A percentile compares a stretch with the other conserved stretches of the same genome.
These are phyloP conservation scores for Ia io DNA, from an alignment of 2,113 vertebrate genomes.

Conservation along the genomic window DNA sequence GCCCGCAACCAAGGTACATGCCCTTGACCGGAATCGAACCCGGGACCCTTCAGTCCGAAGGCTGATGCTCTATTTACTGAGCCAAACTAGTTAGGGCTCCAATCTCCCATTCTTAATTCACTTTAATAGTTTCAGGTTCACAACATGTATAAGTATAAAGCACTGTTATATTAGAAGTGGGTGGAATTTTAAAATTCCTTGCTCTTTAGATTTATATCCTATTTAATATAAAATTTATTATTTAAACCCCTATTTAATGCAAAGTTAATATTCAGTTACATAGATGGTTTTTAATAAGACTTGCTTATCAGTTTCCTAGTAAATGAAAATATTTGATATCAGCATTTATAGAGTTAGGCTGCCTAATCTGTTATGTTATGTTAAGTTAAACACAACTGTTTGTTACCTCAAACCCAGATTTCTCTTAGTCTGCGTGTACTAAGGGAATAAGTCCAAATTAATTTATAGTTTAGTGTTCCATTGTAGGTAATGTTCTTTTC, in stretches of 20 bases:
- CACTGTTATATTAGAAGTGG: slow-evolving; percentile 50
- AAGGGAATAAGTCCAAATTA: slow-evolving; percentile 39
- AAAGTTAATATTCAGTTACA: slow-evolving; percentile 60
- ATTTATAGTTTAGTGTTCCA: background rate
- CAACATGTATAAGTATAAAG: slow-evolving; percentile 38
- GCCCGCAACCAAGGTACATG: too few species aligned
- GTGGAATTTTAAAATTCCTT: slow-evolving; percentile 50
- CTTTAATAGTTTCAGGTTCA: slow-evolving; percentile 37
- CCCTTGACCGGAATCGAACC: too few species aligned
- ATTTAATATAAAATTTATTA: slow-evolving; percentile 57
- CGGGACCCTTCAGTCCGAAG: too few species aligned
- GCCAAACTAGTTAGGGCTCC: background rate
- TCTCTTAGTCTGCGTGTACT: slow-evolving; percentile 13
- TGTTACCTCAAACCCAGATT: slow-evolving; percentile 44
- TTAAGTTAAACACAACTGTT: slow-evolving; percentile 48
- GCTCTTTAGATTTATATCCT: slow-evolving; percentile 59
- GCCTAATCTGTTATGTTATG: slow-evolving; percentile 41
- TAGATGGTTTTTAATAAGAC: slow-evolving; percentile 59
- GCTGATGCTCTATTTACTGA: too few species aligned
- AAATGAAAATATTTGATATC: slow-evolving; percentile 42
- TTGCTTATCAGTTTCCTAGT: slow-evolving; percentile 31
- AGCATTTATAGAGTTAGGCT: slow-evolving; percentile 2
- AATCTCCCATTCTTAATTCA: slow-evolving; percentile 37
- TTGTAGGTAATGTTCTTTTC: slow-evolving; percentile 19
- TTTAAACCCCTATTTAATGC: slow-evolving; percentile 58